Percentiles rank a stretch among this genome's conserved stretches.
phyloP scores from a whole-genome alignment of 2,797 vertebrate genomes.

The Coregonus sp. region DNA sequence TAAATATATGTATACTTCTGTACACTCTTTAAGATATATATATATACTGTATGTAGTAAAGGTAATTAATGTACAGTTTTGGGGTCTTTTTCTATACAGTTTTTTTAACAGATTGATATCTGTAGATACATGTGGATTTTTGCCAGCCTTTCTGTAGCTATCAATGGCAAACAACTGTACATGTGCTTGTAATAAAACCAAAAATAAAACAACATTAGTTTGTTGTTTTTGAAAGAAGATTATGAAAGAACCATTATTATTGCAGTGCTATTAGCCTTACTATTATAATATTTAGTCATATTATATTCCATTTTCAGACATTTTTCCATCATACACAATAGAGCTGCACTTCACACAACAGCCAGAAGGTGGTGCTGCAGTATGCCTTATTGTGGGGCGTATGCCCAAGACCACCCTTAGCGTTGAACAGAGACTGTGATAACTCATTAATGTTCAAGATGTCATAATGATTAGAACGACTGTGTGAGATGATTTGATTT shows the following conservation, averaged over 20 bases:
- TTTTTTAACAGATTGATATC: slow-evolving; percentile 78
- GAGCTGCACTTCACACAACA: slow-evolving; percentile 16
- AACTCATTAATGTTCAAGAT: neutral
- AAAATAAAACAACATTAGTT: slow-evolving; percentile 36
- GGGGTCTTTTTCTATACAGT: slow-evolving; percentile 75
- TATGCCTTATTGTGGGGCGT: neutral
- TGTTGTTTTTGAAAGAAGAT: neutral
- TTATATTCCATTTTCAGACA: neutral
- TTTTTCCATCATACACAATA: neutral
- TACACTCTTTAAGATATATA: slow-evolving; percentile 42
- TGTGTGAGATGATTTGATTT: neutral
- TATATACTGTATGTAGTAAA: slow-evolving; percentile 21
- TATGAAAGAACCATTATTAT: neutral
- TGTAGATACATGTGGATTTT: slow-evolving; percentile 72
- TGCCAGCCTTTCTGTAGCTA: slow-evolving; percentile 78
- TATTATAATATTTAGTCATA: neutral
- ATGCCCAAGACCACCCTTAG: neutral
- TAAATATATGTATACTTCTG: slow-evolving; percentile 30
- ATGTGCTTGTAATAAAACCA: slow-evolving; percentile 86
- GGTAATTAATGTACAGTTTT: slow-evolving; percentile 72
- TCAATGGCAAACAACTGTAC: slow-evolving; percentile 71
- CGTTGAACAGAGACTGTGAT: neutral
- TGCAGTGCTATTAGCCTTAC: neutral
- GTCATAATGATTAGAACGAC: neutral
- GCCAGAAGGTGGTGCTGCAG: slow-evolving; percentile 57